Evolutionary conservation across 37 sponge, comb jelly and placozoan species (phyloP).

Genomic region (Theonella swinhoei): DNA sequence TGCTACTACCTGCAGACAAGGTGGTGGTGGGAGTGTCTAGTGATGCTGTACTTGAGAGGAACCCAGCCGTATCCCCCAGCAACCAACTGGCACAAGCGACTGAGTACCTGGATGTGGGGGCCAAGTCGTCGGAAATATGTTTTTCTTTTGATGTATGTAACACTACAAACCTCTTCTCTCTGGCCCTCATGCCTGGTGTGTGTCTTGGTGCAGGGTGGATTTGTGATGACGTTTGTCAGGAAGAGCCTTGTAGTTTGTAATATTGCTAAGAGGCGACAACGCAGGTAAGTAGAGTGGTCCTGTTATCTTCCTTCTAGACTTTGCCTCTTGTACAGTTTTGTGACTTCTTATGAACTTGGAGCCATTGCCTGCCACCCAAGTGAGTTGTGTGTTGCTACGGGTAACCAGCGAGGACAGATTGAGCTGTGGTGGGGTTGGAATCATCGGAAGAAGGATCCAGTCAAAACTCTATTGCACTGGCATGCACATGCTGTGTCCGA

Average conservation of each 20-base stretch:
- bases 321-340: neutral
- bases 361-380: conserved; percentile 67
- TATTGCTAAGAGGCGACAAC: neutral
- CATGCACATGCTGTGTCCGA: conserved; percentile 85
- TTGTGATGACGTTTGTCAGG: conserved; percentile 5
- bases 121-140: neutral
- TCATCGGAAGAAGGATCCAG: conserved; percentile 7
- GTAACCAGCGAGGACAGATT: conserved; percentile 63
- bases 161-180: too few relatives aligned
- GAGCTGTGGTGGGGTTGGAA: conserved; percentile 83
- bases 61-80: conserved; percentile 4
- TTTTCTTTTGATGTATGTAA: conserved; percentile 42
- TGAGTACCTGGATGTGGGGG: conserved; percentile 10
- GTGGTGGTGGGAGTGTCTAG: conserved; percentile 29
- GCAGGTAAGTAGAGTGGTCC: neutral
- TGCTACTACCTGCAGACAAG: conserved; percentile 5
- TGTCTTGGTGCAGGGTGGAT: neutral
- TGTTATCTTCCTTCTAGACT: too few relatives aligned
- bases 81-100: conserved; percentile 30
- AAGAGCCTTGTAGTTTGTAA: conserved; percentile 27
- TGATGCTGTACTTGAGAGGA: conserved; percentile 37
- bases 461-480: conserved; percentile 80
- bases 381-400: conserved; percentile 77
- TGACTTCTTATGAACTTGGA: neutral
- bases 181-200: too few relatives aligned